Evolutionary conservation across 2,113 vertebrate species (phyloP), one percentile per base, ranked within the genome.

Genomic region (Nyctibius bracteatus): DNA sequence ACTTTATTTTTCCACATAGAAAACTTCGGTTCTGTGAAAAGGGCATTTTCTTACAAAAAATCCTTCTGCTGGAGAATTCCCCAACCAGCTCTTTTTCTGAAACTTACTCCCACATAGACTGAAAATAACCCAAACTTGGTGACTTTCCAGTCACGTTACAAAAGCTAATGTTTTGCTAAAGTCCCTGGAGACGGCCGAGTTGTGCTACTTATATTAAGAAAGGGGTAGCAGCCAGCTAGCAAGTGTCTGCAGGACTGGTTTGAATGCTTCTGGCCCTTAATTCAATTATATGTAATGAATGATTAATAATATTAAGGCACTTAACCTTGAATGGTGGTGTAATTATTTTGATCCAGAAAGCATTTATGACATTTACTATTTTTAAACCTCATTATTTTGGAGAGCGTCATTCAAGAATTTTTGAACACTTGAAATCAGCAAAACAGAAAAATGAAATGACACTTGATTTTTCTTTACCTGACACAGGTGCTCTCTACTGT

Each of bases 111-210:
- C 86, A 93, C 86, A 21, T 57, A 89, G 33, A 86, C 70, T 92
- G 95, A 96, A 96, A 93, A 95, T 91, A 97, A 65, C 86, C 57
- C 73, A 90, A 91, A 92, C 49, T 74, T 81, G 95, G 83, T 96
- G 90, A 80, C 92, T 92, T 94, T 94, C 92, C 92, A 90, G 86
- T 51, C 73, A 46, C 79, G 86, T 65, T 90, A 68, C 83, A 81
- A 89, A 93, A 96, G 70, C 54, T 61, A 33, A 71, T 78, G 88
- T 84, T 96, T 92, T 84, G 52, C 68, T 68, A 63, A 41, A 90
- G 83, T 54, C 94, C 67, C 90, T 84, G 58, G 83, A 84, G 88
- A 68, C 0, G 1, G 67, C 30, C 28, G 10, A 86, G 72, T 39
- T 86, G 43, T 63, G 63, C 63, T 74, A 27, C 93, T 90, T 68